Conservation (phyloP, 2,797 vertebrate genomes). For the Danio aesculapii region DNA sequence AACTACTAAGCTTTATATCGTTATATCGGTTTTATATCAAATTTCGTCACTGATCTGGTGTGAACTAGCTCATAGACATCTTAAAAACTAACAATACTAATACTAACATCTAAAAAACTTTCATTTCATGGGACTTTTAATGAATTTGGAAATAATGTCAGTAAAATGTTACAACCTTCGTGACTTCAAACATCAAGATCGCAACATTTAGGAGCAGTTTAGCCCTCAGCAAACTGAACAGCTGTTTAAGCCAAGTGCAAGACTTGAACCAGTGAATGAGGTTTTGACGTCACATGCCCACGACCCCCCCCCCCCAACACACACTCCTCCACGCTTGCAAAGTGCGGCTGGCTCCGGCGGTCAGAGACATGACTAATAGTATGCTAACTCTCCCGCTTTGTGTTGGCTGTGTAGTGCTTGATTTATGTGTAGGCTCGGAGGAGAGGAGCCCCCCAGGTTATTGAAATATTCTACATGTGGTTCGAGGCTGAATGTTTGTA, state of each 20-base stretch:
- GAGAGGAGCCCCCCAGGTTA: slow-evolving; percentile 63
- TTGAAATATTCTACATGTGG: slow-evolving; percentile 66
- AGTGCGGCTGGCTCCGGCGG: slow-evolving; percentile 35
- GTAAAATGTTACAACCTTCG: background rate
- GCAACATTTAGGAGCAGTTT: background rate
- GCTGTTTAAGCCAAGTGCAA: background rate
- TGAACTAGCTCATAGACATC: too few species aligned
- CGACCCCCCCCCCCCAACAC: slow-evolving; percentile 32
- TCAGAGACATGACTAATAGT: slow-evolving; percentile 74
- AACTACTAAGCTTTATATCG: too few species aligned
- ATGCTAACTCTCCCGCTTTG: slow-evolving; percentile 67
- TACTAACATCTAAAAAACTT: too few species aligned
- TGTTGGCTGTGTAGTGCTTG: slow-evolving; percentile 71
- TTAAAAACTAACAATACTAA: too few species aligned
- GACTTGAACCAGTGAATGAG: slow-evolving; percentile 22
- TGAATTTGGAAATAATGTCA: too few species aligned
- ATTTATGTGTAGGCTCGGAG: slow-evolving; percentile 72
- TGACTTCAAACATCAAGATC: background rate
- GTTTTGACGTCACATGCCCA: slow-evolving; percentile 19
- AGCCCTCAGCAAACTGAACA: background rate
- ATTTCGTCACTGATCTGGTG: too few species aligned
- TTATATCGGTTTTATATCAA: too few species aligned
- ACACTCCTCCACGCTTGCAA: slow-evolving; percentile 46
- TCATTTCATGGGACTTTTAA: too few species aligned
- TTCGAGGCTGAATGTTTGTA: slow-evolving; percentile 65